A percentile compares a stretch with the other conserved stretches of the same genome.
phyloP scores from a whole-genome alignment of 2,888 invertebrate species.

The Troides oblongomaculatus region DNA sequence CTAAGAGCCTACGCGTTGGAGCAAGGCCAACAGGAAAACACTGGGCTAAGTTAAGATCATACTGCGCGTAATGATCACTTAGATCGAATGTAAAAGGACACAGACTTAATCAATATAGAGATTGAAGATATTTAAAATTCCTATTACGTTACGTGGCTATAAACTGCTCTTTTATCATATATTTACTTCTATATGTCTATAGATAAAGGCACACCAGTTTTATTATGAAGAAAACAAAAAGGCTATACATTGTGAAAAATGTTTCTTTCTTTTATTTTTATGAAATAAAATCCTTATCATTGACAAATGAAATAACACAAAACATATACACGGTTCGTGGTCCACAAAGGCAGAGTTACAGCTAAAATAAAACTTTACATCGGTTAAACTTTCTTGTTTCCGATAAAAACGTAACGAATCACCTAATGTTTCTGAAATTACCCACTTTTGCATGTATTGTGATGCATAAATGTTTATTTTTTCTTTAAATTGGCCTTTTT shows the following conservation, averaged over 20 bases:
- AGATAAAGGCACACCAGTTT: too few species aligned
- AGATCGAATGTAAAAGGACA: constrained; percentile 25
- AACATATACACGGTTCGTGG: background rate
- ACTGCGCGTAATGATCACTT: constrained; percentile 23
- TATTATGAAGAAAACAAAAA: too few species aligned
- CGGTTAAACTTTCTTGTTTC: constrained; percentile 9
- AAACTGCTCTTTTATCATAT: too few species aligned
- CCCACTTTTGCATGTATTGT: constrained; percentile 6
- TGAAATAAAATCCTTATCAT: constrained; percentile 1
- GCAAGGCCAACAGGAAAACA: constrained; percentile 33
- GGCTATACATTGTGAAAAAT: too few species aligned
- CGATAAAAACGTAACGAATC: constrained; percentile 13
- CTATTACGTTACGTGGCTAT: constrained; percentile 3
- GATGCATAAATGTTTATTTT: background rate
- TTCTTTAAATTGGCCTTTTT: too few species aligned
- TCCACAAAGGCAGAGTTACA: background rate
- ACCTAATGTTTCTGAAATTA: constrained; percentile 7
- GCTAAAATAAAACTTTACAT: constrained; percentile 3
- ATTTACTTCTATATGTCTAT: too few species aligned
- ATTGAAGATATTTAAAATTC: constrained; percentile 18
- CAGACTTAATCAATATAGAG: constrained; percentile 26
- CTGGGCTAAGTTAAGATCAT: constrained; percentile 8
- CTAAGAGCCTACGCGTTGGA: constrained; percentile 27
- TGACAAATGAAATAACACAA: background rate
- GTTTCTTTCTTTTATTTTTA: background rate